Evolutionary conservation across 2,113 vertebrate genomes (phyloP).

Genomic region (Hemiprocne comata): DNA sequence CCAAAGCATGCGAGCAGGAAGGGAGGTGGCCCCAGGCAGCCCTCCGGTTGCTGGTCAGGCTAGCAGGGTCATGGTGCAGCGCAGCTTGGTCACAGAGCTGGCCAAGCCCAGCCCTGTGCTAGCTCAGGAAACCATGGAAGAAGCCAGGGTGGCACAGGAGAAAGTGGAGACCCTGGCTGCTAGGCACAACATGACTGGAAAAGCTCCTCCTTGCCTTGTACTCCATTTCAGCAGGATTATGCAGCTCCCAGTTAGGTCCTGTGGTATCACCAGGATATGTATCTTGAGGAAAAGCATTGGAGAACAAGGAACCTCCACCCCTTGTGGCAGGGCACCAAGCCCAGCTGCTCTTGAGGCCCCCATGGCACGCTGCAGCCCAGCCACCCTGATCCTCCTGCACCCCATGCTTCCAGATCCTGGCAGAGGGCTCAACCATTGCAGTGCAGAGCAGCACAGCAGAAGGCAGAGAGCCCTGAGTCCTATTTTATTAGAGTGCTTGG

Average conservation of each 20-base stretch:
- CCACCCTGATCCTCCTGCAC: background rate
- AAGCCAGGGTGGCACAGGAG: background rate
- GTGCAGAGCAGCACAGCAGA: rapidly evolving
- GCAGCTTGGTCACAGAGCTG: background rate
- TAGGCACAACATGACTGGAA: background rate
- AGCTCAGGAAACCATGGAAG: background rate
- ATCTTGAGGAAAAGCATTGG: background rate
- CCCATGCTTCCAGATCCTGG: background rate
- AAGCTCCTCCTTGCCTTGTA: background rate
- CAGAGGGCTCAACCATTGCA: background rate
- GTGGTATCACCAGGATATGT: background rate
- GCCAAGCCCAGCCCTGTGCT: background rate
- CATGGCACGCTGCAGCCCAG: background rate
- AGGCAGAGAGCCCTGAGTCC: background rate
- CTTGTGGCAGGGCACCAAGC: background rate
- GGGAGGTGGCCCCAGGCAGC: background rate
- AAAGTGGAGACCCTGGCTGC: background rate
- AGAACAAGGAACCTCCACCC: background rate
- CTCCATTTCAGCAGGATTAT: background rate
- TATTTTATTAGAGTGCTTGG: background rate
- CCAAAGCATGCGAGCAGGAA: rapidly evolving
- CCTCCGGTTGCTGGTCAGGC: background rate
- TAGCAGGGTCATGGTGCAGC: background rate
- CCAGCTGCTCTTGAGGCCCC: background rate
- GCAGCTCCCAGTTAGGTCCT: background rate